A percentile compares a stretch with the other conserved stretches of the same genome.
These are phyloP conservation scores for Canis aureus DNA, from an alignment of 2,113 vertebrate species.

Conservation along the genomic window DNA sequence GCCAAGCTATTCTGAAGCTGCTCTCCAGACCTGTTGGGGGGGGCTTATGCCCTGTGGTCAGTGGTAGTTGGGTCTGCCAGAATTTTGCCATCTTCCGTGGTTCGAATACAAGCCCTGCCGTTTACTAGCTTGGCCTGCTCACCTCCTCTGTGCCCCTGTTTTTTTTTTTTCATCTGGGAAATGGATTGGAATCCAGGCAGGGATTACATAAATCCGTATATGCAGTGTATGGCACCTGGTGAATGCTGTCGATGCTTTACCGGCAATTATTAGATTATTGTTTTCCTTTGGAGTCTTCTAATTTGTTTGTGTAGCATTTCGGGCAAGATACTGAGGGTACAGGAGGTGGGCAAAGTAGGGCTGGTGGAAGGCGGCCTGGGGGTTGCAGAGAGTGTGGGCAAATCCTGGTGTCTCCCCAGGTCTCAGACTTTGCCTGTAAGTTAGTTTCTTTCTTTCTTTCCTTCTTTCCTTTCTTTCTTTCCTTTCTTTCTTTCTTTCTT, in stretches of 20 bases:
- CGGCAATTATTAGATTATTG: neutral
- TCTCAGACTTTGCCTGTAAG: neutral
- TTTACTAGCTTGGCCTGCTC: neutral
- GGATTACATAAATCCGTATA: neutral
- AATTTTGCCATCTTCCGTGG: neutral
- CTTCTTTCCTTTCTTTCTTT: no score
- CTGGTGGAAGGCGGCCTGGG: neutral
- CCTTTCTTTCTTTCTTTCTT: no score
- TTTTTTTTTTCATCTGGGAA: neutral
- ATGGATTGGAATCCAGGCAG: neutral
- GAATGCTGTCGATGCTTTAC: neutral
- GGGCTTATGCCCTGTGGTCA: neutral
- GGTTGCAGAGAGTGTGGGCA: neutral
- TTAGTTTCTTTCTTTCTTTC: no score
- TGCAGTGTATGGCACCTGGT: neutral
- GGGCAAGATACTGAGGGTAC: neutral
- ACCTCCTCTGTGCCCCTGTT: neutral
- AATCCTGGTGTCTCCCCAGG: neutral
- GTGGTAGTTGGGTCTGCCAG: neutral
- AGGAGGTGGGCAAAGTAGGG: neutral
- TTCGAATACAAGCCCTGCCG: neutral
- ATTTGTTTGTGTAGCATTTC: neutral
- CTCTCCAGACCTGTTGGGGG: neutral
- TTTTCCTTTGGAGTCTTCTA: slow-evolving; percentile 1
- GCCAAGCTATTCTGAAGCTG: neutral